Base-by-base conservation (phyloP, 2,888 invertebrate genomes). In the Punctoribates punctum region DNA sequence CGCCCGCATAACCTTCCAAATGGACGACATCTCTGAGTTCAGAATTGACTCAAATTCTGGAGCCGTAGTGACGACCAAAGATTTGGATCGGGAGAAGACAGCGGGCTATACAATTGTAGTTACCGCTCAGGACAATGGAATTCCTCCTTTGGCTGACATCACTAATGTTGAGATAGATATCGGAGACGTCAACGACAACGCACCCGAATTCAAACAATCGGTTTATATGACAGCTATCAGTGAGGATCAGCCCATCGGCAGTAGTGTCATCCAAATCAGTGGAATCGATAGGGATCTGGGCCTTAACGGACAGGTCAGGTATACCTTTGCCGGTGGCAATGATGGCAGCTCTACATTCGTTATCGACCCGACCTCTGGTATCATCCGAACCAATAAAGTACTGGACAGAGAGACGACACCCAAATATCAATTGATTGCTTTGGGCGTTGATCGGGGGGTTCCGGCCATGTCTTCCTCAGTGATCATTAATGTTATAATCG, bases 121-220 rank as follows among this genome's bases (percentile, higher is more conserved):
- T 1, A 94, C 92, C 0, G 98, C 96, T 0, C 89, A 89, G 78
- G 98, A 98, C 83, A 94, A 95, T 1, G 98, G 98, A 0, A 88
- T 89, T 54, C 96, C 96, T 0, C 89, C 94, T 0, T 85, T 95
- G 20, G 92, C 93, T 0, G 96, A 97, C 82, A 95, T 94, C 0
- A 96, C 97, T 0, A 95, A 96, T 82, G 91, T 99, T 0, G 96
- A 97, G 83, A 94, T 99, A 80, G 91, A 93, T 0, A 90, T 99
- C 0, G 91, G 92, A 0, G 99, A 99, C 83, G 94, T 96, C 0
- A 99, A 99, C 83, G 98, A 99, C 83, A 96, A 96, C 83, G 89
- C 91, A 6, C 90, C 77, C 9, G 60, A 70, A 54, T 78, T 79
- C 48, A 60, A 91, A 78, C 75, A 79, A 72, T 88, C 90, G 0